phyloP scores from a whole-genome alignment of 1,140 invertebrate species.

The Diuraphis noxia region DNA sequence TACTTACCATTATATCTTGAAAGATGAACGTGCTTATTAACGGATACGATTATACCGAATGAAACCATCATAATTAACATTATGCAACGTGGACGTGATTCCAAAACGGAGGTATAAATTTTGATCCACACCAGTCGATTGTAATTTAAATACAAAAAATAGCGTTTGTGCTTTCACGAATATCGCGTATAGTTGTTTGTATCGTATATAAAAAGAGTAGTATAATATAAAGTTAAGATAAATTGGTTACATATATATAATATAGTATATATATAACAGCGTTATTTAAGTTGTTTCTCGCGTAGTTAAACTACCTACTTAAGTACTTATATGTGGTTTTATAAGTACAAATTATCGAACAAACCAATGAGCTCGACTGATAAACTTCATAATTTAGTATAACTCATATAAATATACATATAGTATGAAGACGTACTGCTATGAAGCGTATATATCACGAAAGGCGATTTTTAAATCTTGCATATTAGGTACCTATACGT shows the following conservation, averaged over 20 bases:
- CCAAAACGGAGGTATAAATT: background rate
- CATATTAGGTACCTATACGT: background rate
- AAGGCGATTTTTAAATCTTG: background rate
- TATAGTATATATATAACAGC: background rate
- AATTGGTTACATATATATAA: background rate
- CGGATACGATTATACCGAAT: slow-evolving; percentile 29
- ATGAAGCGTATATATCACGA: too few species aligned
- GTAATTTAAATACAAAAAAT: background rate
- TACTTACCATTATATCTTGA: background rate
- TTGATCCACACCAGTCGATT: background rate
- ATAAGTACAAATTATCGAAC: background rate
- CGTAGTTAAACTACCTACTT: background rate
- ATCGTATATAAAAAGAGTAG: background rate
- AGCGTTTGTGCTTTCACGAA: background rate
- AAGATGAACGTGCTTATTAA: slow-evolving; percentile 38
- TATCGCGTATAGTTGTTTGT: background rate
- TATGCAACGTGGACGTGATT: slow-evolving; percentile 20
- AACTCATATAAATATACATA: background rate
- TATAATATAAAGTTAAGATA: background rate
- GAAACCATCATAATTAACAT: slow-evolving; percentile 24
- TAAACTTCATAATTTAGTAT: background rate
- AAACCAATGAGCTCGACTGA: background rate
- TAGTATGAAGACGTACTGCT: too few species aligned
- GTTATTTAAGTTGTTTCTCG: too few species aligned
- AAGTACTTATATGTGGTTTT: background rate